Conservation (phyloP, 2,797 vertebrate species). For the Serranus cabrilla region DNA sequence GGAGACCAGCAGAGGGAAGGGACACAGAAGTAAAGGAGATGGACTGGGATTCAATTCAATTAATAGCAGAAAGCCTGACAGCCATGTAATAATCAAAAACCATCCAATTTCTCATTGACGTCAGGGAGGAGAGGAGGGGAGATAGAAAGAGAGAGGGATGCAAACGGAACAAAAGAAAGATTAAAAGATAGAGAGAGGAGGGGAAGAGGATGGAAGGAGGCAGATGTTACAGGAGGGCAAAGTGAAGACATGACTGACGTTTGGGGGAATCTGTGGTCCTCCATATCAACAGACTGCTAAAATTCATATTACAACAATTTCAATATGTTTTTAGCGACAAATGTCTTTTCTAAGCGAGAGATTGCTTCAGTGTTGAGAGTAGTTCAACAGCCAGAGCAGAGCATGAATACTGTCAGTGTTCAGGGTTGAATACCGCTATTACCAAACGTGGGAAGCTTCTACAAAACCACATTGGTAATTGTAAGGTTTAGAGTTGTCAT, state of each 20-base stretch:
- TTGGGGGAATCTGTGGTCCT: not conserved
- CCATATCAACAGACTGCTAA: conserved; percentile 8
- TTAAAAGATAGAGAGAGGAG: conserved; percentile 45
- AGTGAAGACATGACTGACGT: not conserved
- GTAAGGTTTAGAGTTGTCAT: conserved; percentile 12
- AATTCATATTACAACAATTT: not conserved
- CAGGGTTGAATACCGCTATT: not conserved
- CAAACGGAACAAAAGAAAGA: conserved; percentile 56
- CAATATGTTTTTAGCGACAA: conserved; percentile 11
- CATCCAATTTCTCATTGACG: conserved; percentile 75
- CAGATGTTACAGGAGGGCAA: conserved; percentile 1
- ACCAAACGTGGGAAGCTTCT: conserved; percentile 13
- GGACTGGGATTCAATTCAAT: conserved; percentile 78
- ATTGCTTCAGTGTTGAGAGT: not conserved
- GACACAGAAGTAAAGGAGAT: conserved; percentile 58
- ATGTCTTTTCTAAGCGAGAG: conserved; percentile 1
- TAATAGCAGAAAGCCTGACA: conserved; percentile 76
- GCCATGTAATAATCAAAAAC: conserved; percentile 77
- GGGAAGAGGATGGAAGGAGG: not conserved
- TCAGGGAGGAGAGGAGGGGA: conserved; percentile 59
- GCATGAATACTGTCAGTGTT: conserved; percentile 3
- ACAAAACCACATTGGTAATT: not conserved
- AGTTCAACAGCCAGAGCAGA: conserved; percentile 6
- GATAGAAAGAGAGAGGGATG: conserved; percentile 28
- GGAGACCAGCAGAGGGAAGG: conserved; percentile 13